These are phyloP conservation scores for Sphaerodactylus townsendi DNA, from an alignment of 2,113 vertebrate species.

Conservation along the genomic window DNA sequence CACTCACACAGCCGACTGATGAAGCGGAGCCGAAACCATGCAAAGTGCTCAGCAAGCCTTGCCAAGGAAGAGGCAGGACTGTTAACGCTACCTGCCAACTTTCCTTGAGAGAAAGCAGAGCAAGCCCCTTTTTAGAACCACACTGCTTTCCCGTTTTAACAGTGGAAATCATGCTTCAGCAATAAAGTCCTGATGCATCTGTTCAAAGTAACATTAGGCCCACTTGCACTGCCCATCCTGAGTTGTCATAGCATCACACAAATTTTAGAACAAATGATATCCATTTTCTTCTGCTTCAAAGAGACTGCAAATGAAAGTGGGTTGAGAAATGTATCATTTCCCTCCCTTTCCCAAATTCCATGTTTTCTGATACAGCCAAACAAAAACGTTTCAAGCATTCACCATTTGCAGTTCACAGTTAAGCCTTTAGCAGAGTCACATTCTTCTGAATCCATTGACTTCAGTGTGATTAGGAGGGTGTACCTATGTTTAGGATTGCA, in stretches of 20 bases:
- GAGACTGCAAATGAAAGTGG: not conserved
- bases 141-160: constrained; percentile 36
- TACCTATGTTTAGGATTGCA: no score
- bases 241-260: constrained; percentile 44
- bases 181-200: constrained; percentile 57
- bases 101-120: constrained; percentile 47
- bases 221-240: constrained; percentile 63
- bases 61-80: constrained; percentile 56
- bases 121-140: constrained; percentile 34
- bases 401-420: not conserved
- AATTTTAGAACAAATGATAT: constrained; percentile 37
- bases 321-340: not conserved
- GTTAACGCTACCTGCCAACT: constrained; percentile 48
- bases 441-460: not conserved
- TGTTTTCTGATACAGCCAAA: not conserved
- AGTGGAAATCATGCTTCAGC: constrained; percentile 55
- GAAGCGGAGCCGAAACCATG: constrained; percentile 52
- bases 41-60: constrained; percentile 2
- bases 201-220: constrained; percentile 57
- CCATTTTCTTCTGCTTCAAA: constrained; percentile 34
- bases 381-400: not conserved
- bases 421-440: no score
- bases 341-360: not conserved
- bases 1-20: not conserved
- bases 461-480: no score